Percentiles rank a stretch among this genome's conserved stretches.
Evolutionary conservation across 2,888 invertebrate genomes (phyloP).

Genomic region (Caenorhabditis auriculariae): DNA sequence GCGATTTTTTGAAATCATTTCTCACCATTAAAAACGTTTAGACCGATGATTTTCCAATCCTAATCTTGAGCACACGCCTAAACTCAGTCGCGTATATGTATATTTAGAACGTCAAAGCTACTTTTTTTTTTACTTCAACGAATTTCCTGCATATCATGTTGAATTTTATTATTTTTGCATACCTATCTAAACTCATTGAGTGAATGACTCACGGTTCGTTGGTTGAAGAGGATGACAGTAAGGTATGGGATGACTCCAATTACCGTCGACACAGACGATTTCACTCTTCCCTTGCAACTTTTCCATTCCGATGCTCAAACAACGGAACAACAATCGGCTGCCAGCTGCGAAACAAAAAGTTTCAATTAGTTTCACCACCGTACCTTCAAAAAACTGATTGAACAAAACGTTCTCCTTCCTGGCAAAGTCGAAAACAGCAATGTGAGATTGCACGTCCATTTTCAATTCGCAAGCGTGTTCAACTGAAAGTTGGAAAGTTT

Average conservation of each 20-base stretch:
- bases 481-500: conserved; percentile 21
- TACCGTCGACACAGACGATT: conserved; percentile 26
- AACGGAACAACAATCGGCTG: conserved; percentile 48
- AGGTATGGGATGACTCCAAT: conserved; percentile 36
- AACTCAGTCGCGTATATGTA: no score
- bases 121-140: no score
- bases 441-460: conserved; percentile 37
- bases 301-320: conserved; percentile 46
- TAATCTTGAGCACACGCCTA: no score
- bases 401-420: conserved; percentile 52
- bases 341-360: conserved; percentile 28
- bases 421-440: conserved; percentile 46
- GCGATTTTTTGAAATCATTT: no score
- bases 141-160: no score
- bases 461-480: conserved; percentile 41
- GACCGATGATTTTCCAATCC: no score
- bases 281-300: conserved; percentile 34
- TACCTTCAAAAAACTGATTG: conserved; percentile 55
- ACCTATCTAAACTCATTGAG: no score
- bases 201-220: conserved; percentile 7
- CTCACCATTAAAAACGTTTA: no score
- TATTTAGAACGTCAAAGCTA: no score
- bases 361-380: not conserved
- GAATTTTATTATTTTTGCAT: not conserved
- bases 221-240: conserved; percentile 35